A percentile compares a stretch with the other conserved stretches of the same genome.
These are phyloP conservation scores for Drosophila triauraria DNA, from an alignment of 1,140 invertebrate species.

Conservation along the genomic window DNA sequence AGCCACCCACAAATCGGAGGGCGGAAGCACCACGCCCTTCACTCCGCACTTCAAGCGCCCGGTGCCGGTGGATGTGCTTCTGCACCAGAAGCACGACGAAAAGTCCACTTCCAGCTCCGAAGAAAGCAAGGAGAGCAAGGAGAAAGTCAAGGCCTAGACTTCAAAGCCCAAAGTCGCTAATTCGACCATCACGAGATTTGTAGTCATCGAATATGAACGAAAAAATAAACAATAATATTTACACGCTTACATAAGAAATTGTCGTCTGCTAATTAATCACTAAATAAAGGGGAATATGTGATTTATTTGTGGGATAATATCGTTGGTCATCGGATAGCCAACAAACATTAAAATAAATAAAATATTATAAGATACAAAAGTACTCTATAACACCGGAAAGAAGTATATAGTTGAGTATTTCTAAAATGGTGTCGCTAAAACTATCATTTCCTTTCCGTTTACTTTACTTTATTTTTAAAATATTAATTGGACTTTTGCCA, in stretches of 20 bases:
- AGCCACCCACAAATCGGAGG: slow-evolving; percentile 13
- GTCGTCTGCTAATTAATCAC: slow-evolving; percentile 3
- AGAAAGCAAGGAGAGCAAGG: slow-evolving; percentile 50
- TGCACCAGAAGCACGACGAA: slow-evolving; percentile 39
- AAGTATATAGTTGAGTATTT: no score
- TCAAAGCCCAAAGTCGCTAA: slow-evolving; percentile 19
- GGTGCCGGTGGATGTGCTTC: slow-evolving; percentile 58
- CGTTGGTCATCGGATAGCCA: neutral
- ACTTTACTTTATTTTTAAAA: no score
- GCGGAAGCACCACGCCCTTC: slow-evolving; percentile 15
- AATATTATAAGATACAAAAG: no score
- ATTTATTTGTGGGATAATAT: neutral
- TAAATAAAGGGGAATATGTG: slow-evolving; percentile 9
- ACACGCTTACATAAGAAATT: slow-evolving; percentile 23
- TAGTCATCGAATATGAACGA: slow-evolving; percentile 21
- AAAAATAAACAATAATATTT: slow-evolving; percentile 49
- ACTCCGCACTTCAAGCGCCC: slow-evolving; percentile 53
- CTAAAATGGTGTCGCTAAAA: no score
- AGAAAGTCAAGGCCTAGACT: slow-evolving; percentile 23
- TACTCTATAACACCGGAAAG: no score
- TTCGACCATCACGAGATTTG: slow-evolving; percentile 32
- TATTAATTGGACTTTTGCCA: no score
- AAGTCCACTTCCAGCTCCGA: slow-evolving; percentile 38
- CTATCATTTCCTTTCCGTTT: no score
- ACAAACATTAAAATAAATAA: no score